Percentiles rank a stretch among this genome's conserved stretches.
phyloP scores from a whole-genome alignment of 2,113 vertebrate genomes.

The Pelmatolapia mariae region DNA sequence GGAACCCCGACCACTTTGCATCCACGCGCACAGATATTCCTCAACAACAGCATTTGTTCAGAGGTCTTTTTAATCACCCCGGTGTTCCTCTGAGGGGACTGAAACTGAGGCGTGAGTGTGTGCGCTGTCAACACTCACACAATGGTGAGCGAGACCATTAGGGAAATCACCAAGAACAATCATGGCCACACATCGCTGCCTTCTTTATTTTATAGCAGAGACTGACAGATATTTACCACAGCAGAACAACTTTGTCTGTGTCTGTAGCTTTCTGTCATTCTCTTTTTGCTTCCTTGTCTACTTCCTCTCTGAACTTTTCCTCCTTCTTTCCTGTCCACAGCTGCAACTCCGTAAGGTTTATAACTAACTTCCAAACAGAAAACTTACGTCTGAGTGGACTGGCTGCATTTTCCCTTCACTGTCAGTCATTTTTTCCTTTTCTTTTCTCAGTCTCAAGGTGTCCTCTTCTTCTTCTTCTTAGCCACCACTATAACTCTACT shows the following conservation, averaged over 20 bases:
- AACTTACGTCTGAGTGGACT: neutral
- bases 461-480: neutral
- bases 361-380: neutral
- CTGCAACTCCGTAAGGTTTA: neutral
- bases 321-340: neutral
- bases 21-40: neutral
- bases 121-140: neutral
- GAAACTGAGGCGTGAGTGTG: neutral
- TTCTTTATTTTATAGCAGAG: constrained; percentile 34
- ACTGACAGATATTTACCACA: constrained; percentile 39
- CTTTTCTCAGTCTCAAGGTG: neutral
- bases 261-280: neutral
- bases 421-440: neutral
- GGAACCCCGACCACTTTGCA: constrained; percentile 9
- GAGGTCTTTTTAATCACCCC: constrained; percentile 53
- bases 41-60: constrained; percentile 24
- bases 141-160: constrained; percentile 16
- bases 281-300: neutral
- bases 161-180: constrained; percentile 64
- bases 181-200: constrained; percentile 39
- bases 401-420: neutral
- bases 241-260: constrained; percentile 16
- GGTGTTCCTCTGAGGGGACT: neutral
- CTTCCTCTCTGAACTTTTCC: neutral
- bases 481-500: neutral